phyloP scores from a whole-genome alignment of 2,113 vertebrate genomes.

The Phalacrocorax carbo region DNA sequence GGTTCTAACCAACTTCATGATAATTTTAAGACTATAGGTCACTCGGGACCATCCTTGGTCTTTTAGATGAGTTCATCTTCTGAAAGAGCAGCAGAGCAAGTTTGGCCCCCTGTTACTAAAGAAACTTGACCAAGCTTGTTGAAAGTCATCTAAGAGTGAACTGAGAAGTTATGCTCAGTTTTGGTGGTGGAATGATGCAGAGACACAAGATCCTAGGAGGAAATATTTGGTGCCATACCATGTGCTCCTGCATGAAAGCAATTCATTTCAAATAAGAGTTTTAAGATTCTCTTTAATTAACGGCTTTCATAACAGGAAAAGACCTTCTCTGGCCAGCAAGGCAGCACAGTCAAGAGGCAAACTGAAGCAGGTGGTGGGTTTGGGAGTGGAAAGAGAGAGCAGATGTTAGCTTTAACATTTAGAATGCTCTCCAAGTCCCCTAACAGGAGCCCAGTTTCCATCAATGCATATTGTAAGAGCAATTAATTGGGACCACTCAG shows the following conservation, averaged over 20 bases:
- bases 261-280: background rate
- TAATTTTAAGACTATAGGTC: background rate
- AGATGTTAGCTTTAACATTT: constrained; percentile 61
- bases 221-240: background rate
- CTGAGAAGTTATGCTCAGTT: background rate
- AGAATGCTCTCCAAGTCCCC: rapidly evolving
- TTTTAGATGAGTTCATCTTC: background rate
- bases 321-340: constrained; percentile 32
- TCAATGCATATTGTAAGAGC: constrained; percentile 59
- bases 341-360: constrained; percentile 32
- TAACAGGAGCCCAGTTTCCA: constrained; percentile 55
- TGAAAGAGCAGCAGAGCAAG: background rate
- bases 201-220: background rate
- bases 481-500: constrained; percentile 50
- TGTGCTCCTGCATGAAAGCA: background rate
- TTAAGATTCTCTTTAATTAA: constrained; percentile 45
- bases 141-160: background rate
- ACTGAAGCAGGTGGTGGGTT: constrained; percentile 54
- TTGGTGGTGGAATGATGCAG: background rate
- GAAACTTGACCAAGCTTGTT: background rate
- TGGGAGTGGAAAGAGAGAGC: constrained; percentile 15
- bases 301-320: constrained; percentile 45
- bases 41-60: background rate
- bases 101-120: background rate
- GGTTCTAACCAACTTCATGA: background rate